Conservation (phyloP, 2,113 vertebrate species). For the Silurus meridionalis region DNA sequence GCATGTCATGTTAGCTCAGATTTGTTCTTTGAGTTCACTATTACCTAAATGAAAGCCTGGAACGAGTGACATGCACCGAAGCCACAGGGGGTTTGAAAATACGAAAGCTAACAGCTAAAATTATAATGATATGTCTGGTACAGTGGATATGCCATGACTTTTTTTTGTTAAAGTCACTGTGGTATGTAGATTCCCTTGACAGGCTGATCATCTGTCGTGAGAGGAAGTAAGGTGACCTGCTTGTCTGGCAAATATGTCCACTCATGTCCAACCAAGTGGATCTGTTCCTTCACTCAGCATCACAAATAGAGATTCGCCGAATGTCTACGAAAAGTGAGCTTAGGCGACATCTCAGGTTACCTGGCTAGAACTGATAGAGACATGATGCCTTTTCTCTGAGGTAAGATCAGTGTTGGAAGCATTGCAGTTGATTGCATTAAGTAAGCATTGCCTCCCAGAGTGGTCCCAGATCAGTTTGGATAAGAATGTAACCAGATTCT, state of each 20-base stretch:
- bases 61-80: constrained; percentile 42
- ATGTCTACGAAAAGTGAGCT: constrained; percentile 53
- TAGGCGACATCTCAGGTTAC: constrained; percentile 61
- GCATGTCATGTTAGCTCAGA: constrained; percentile 32
- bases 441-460: neutral
- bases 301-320: constrained; percentile 46
- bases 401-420: constrained; percentile 12
- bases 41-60: constrained; percentile 34
- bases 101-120: neutral
- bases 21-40: constrained; percentile 21
- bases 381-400: constrained; percentile 16
- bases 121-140: neutral
- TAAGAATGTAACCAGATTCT: constrained; percentile 31
- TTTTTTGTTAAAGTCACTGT: constrained; percentile 25
- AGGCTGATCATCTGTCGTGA: constrained; percentile 30
- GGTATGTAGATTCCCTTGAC: constrained; percentile 21
- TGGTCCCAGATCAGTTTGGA: constrained; percentile 37
- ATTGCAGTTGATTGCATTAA: constrained; percentile 10
- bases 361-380: constrained; percentile 33
- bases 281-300: constrained; percentile 44
- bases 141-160: constrained; percentile 8
- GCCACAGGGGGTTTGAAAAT: neutral
- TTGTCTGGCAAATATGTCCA: constrained; percentile 43
- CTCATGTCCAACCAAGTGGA: constrained; percentile 23
- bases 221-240: constrained; percentile 41